Base-by-base conservation (phyloP, 2,888 invertebrate genomes). In the Caenorhabditis sp. region DNA sequence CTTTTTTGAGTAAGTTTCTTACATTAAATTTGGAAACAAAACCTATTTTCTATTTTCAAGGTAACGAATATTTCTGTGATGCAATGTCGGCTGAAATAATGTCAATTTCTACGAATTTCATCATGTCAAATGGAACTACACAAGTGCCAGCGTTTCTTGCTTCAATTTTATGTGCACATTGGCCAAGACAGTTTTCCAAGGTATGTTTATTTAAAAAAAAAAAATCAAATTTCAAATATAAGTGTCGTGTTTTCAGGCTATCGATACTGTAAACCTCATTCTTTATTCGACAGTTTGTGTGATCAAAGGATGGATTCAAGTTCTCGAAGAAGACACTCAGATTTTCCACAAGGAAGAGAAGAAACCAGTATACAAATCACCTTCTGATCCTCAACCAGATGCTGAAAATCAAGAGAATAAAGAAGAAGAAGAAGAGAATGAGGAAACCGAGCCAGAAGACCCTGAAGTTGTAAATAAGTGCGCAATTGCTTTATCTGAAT, bases 271-370 rank as follows among this genome's bases (percentile, higher is more conserved):
- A 17, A 81, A 81, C 63, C 64, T 60, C 5, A 64, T 81, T 14
- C 63, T 81, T 14, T 81, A 63, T 64, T 70, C 65, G 0, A 58
- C 76, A 12, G 64, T 72, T 2, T 71, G 70, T 52, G 63, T 77
- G 3, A 59, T 81, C 21, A 78, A 80, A 58, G 81, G 81, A n/a
- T 81, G 81, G 81, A 67, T 80, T n/a, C 58, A 63, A 52, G 77
- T 81, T 17, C 52, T 81, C 1, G 43, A 49, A 10, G 76, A 74
- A 38, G 80, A 78, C 38, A 77, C 63, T 3, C 59, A 56, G 43
- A 72, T 71, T 43, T 43, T 43, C 17, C 43, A 43, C 17, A 43
- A 43, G 57, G 59, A 50, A n/a, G 59, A 63, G 58, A 57, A 54
- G 25, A 69, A 67, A 50, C 65, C 67, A 36, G 2, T 17, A 12